phyloP scores from a whole-genome alignment of 2,113 vertebrate genomes.

The Zosterops pallidus region DNA sequence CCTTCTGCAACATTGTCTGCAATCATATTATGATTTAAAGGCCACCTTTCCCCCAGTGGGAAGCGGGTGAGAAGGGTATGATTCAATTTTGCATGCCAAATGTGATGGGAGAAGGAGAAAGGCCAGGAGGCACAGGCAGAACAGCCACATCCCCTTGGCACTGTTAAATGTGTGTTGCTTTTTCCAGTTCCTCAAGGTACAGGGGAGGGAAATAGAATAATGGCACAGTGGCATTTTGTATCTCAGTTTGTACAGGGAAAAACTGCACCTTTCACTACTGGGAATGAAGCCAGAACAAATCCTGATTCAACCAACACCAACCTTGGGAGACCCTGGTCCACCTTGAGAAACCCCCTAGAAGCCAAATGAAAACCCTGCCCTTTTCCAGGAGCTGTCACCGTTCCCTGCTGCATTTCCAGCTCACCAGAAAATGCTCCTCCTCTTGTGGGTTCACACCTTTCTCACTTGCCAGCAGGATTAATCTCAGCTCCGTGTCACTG shows the following conservation, averaged over 20 bases:
- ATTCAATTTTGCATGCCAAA: slow-evolving; percentile 31
- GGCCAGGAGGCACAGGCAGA: slow-evolving; percentile 30
- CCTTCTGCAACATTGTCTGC: slow-evolving; percentile 44
- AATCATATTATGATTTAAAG: slow-evolving; percentile 62
- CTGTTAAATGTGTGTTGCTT: not conserved
- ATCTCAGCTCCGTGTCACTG: not conserved
- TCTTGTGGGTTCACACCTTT: not conserved
- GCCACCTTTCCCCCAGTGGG: slow-evolving; percentile 35
- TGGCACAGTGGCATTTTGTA: not conserved
- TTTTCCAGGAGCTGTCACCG: not conserved
- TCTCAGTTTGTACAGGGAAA: not conserved
- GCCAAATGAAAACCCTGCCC: not conserved
- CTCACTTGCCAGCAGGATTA: not conserved
- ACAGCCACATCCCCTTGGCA: slow-evolving; percentile 42
- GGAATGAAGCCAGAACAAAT: slow-evolving; percentile 28
- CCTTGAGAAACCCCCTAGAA: not conserved
- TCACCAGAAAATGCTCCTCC: not conserved
- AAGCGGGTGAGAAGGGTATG: not conserved
- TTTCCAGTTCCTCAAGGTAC: not conserved
- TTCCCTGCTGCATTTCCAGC: not conserved
- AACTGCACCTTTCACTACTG: not conserved
- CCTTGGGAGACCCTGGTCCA: not conserved
- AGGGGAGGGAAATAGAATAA: not conserved
- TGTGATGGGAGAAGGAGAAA: slow-evolving; percentile 4
- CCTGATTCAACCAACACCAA: not conserved